These are phyloP conservation scores for Nephotettix cincticeps DNA, from an alignment of 1,140 invertebrate species.

Conservation along the genomic window DNA sequence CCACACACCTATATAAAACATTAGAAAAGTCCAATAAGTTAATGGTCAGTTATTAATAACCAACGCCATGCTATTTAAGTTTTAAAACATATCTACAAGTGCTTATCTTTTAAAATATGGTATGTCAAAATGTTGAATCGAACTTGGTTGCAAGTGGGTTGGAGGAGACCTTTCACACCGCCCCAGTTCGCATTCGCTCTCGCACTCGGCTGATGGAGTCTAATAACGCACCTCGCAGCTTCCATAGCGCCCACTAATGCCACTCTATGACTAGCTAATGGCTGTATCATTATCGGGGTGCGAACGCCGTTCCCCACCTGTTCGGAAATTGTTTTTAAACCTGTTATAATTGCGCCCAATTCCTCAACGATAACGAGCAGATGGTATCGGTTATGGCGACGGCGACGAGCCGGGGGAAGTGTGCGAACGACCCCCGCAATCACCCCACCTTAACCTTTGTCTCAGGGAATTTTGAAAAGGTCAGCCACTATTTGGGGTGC, in stretches of 20 bases:
- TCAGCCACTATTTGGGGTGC: not conserved
- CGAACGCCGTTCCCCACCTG: not conserved
- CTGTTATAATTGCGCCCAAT: not conserved
- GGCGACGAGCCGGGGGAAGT: too few relatives aligned
- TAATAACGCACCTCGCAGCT: not conserved
- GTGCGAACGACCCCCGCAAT: not conserved
- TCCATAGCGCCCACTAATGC: not conserved
- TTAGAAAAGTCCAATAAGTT: too few relatives aligned
- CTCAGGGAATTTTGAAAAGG: conserved; percentile 8
- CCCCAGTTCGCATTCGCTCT: not conserved
- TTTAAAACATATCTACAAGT: too few relatives aligned
- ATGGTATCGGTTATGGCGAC: not conserved
- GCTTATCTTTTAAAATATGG: too few relatives aligned
- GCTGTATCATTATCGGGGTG: conserved; percentile 9
- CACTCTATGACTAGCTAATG: conserved; percentile 6
- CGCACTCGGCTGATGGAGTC: not conserved
- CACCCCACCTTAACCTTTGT: not conserved
- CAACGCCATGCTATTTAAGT: too few relatives aligned
- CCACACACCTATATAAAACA: too few relatives aligned
- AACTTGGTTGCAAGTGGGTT: too few relatives aligned
- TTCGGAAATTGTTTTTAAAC: conserved; percentile 5
- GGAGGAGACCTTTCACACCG: too few relatives aligned
- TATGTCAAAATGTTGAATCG: too few relatives aligned
- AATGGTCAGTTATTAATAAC: too few relatives aligned
- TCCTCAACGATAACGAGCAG: not conserved